Conservation (phyloP, 2,888 invertebrate species). For the Amphimallon solstitiale region DNA sequence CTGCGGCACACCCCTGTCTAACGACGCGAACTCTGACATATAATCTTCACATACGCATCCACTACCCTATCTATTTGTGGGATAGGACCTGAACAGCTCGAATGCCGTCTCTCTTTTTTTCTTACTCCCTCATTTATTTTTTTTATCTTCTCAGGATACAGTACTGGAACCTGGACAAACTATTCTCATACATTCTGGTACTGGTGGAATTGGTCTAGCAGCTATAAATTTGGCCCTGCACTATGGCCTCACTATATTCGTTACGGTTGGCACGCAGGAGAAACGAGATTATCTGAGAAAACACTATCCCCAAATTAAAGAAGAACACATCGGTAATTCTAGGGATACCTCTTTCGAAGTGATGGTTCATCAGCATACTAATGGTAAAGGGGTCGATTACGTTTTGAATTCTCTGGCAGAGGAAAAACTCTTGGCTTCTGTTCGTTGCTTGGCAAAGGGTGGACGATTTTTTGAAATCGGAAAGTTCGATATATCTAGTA, state of each 20-base stretch:
- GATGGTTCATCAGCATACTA: conserved; percentile 80
- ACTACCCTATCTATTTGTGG: too few species aligned
- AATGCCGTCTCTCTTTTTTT: too few species aligned
- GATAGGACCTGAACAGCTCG: too few species aligned
- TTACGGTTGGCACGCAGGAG: conserved; percentile 87
- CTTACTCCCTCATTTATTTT: too few species aligned
- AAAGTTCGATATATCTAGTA: conserved; percentile 79
- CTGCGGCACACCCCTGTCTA: too few species aligned
- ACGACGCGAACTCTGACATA: too few species aligned
- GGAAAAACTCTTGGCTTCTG: conserved; percentile 82
- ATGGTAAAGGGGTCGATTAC: conserved; percentile 89
- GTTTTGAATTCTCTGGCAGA: conserved; percentile 91
- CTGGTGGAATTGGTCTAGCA: conserved; percentile 79
- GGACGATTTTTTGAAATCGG: conserved; percentile 87
- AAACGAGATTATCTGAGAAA: conserved; percentile 85
- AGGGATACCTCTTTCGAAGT: conserved; percentile 89
- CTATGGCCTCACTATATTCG: conserved; percentile 77
- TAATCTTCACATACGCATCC: too few species aligned
- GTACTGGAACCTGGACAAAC: conserved; percentile 47
- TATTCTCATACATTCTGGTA: conserved; percentile 68
- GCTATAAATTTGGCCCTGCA: conserved; percentile 75
- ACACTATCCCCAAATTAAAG: conserved; percentile 75
- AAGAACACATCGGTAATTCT: conserved; percentile 85
- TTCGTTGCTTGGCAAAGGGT: conserved; percentile 68
- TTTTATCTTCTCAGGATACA: too few species aligned